Percentiles rank a stretch among this genome's conserved stretches.
These are phyloP conservation scores for Netelia melanura DNA, from an alignment of 2,888 invertebrate species.

Conservation along the genomic window DNA sequence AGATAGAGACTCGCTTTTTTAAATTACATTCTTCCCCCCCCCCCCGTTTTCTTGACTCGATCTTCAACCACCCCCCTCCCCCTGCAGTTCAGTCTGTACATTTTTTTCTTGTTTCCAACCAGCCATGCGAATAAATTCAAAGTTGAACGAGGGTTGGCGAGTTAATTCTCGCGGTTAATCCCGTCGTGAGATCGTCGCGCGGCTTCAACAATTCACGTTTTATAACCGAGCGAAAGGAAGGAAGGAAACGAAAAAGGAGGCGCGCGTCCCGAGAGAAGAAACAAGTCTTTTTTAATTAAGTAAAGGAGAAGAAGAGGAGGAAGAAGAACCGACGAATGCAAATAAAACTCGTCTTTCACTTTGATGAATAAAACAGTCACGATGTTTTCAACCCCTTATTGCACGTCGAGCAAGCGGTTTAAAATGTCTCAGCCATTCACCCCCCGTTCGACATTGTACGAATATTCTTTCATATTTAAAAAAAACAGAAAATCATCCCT, in stretches of 20 bases:
- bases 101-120: constrained; percentile 53
- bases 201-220: constrained; percentile 3
- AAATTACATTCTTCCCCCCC: constrained; percentile 62
- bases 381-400: constrained; percentile 56
- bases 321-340: constrained; percentile 15
- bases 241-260: constrained; percentile 20
- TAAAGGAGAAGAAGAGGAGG: constrained; percentile 2
- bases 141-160: constrained; percentile 58
- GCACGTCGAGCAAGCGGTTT: constrained; percentile 43
- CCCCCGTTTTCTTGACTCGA: constrained; percentile 33
- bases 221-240: constrained; percentile 2
- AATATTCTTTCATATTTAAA: constrained; percentile 26
- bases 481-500: constrained; percentile 26
- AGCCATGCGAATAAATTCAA: constrained; percentile 64
- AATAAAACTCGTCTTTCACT: constrained; percentile 48
- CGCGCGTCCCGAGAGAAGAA: constrained; percentile 24
- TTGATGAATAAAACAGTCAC: constrained; percentile 29
- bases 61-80: constrained; percentile 1
- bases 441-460: background rate
- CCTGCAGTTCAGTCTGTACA: background rate
- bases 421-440: constrained; percentile 40
- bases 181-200: constrained; percentile 46
- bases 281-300: constrained; percentile 66
- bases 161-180: constrained; percentile 69
- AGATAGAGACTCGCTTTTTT: constrained; percentile 44